phyloP scores from a whole-genome alignment of 2,797 vertebrate species.

The Sparus aurata region DNA sequence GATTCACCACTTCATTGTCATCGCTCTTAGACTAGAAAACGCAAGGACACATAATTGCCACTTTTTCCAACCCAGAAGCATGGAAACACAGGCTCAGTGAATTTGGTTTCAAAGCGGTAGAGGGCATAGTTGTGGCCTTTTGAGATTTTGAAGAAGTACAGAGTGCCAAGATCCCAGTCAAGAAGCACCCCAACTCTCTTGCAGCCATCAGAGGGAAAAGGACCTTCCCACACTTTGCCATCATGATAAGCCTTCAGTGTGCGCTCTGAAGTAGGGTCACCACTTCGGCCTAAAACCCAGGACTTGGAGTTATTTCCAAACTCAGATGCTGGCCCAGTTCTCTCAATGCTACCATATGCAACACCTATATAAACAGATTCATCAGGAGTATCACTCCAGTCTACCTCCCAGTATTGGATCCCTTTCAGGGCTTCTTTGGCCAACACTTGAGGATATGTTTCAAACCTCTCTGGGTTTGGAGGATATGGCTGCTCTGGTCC shows the following conservation, averaged over 20 bases:
- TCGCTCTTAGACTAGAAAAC: accelerated
- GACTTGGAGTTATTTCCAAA: background rate
- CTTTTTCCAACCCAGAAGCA: background rate
- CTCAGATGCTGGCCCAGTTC: accelerated
- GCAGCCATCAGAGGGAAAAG: background rate
- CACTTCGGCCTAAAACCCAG: background rate
- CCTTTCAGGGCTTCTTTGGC: background rate
- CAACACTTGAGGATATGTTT: accelerated
- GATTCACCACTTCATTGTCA: background rate
- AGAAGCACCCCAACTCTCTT: constrained; percentile 20
- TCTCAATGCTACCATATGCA: background rate
- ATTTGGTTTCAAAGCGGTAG: background rate
- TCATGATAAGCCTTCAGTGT: no score
- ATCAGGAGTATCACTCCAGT: background rate
- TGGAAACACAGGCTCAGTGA: constrained; percentile 37
- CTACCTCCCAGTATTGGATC: constrained; percentile 7
- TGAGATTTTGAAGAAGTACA: constrained; percentile 36
- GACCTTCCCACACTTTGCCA: no score
- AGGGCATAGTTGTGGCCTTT: background rate
- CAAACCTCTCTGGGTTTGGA: background rate
- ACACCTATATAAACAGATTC: no score
- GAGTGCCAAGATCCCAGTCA: constrained; percentile 25
- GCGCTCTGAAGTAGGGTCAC: background rate
- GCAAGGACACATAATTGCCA: background rate
- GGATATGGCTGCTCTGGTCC: background rate